Percentiles rank a stretch among this genome's conserved stretches.
Evolutionary conservation across 2,113 vertebrate species (phyloP).

Genomic region (Megalops atlanticus): DNA sequence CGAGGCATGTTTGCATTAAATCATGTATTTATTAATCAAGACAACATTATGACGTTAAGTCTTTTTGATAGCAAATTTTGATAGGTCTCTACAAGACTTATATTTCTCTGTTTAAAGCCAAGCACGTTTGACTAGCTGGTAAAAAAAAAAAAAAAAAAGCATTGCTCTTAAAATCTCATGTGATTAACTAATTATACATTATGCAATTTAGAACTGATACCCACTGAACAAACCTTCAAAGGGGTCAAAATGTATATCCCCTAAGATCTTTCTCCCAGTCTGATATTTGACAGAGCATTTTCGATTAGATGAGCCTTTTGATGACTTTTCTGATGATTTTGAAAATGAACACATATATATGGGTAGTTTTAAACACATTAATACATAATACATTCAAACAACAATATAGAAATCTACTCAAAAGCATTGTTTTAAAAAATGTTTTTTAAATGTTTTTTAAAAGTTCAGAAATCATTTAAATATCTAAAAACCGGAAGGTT

Average conservation of each 20-base stretch:
- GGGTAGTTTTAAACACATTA: too few species aligned
- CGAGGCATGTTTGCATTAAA: too few species aligned
- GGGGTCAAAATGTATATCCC: slow-evolving; percentile 13
- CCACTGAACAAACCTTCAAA: slow-evolving; percentile 30
- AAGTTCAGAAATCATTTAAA: too few species aligned
- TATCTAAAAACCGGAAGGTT: too few species aligned
- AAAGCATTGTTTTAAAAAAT: too few species aligned
- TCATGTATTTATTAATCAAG: too few species aligned
- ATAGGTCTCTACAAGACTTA: neutral
- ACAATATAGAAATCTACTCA: too few species aligned
- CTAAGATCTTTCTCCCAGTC: slow-evolving; percentile 21
- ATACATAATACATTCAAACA: too few species aligned
- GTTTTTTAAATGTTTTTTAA: too few species aligned
- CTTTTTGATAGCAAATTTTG: neutral
- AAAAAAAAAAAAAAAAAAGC: neutral
- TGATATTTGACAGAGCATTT: slow-evolving; percentile 29
- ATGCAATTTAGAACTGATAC: slow-evolving; percentile 13
- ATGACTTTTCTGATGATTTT: slow-evolving; percentile 27
- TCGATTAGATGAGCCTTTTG: slow-evolving; percentile 30
- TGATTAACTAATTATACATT: slow-evolving; percentile 35
- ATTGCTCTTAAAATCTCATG: slow-evolving; percentile 9
- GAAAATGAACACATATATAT: neutral
- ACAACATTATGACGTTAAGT: too few species aligned
- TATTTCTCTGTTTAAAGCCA: neutral
- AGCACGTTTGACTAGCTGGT: neutral